Conservation (phyloP, 2,113 vertebrate species). For the Coptodon bakossiorum region DNA sequence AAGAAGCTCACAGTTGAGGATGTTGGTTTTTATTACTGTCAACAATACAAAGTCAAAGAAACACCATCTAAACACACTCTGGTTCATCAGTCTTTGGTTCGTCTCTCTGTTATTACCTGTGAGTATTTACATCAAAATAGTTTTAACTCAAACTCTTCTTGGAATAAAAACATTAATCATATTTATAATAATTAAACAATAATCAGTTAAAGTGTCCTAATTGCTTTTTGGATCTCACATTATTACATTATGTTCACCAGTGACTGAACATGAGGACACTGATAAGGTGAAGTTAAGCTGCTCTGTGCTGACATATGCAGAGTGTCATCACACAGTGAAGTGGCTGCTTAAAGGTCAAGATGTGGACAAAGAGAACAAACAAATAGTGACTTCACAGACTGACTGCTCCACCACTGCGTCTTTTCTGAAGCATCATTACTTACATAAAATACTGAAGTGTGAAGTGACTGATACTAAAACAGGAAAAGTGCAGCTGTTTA, state of each 20-base stretch:
- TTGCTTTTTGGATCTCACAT: rapidly evolving
- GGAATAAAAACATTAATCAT: no score
- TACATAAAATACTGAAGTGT: not conserved
- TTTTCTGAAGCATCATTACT: no score
- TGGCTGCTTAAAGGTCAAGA: rapidly evolving
- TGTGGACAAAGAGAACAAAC: no score
- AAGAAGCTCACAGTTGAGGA: rapidly evolving
- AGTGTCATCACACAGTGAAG: no score
- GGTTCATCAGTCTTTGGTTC: not conserved
- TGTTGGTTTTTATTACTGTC: rapidly evolving
- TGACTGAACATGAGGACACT: not conserved
- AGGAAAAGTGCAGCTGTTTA: not conserved
- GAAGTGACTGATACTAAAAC: no score
- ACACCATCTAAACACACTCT: rapidly evolving
- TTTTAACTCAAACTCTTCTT: not conserved
- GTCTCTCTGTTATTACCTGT: not conserved
- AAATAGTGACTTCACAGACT: no score
- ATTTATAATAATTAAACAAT: no score
- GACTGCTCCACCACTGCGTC: no score
- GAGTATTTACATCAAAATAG: not conserved
- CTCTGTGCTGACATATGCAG: not conserved
- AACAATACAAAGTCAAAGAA: rapidly evolving
- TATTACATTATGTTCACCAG: not conserved
- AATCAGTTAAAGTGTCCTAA: not conserved
- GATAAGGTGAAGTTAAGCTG: rapidly evolving